Base-by-base conservation (phyloP, 2,113 vertebrate species). In the Scomber japonicus region DNA sequence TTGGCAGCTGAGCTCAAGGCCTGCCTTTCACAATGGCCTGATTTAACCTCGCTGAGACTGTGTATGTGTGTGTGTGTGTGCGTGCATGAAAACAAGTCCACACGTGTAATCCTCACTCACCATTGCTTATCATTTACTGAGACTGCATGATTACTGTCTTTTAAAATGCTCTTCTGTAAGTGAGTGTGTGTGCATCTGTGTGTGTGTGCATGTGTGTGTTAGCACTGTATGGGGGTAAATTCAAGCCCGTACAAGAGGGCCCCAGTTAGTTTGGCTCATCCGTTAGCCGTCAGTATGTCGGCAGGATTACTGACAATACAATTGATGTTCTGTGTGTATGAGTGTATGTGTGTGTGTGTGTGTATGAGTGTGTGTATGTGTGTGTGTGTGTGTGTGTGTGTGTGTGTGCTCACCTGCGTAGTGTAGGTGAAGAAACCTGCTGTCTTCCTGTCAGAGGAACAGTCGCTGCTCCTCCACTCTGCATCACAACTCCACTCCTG, bases 341-440 rank as follows among this genome's bases (percentile, higher is more conserved):
- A 31, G 16, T 49, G 46, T 64, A 30, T 64, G n/a, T 24, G 21
- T 30, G 30, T 64, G 24, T 24, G 24, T 24, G 24, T 24, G 24
- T 24, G 24, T 24, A n/a, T n/a, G n/a, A n/a, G 51, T 30, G 53
- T 44, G 72, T 60, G 81, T n/a, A n/a, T n/a, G n/a, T n/a, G 24
- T 24, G 24, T 70, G 13, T 71, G 14, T 49, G 5, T 71, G 14
- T 49, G 5, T 57, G 40, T 15, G 51, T 50, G 31, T 17, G 67
- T 59, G 51, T 30, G 53, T 44, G 72, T 60, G 81, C 78, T 88
- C 93, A 98, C 98, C 98, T 98, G 94, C 98, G 97, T 55, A 99
- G 93, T 0, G 98, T 99, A 24, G 98, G 98, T 17, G 98, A 99
- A n/a, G 98, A 97, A 85, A 98, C 97, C 80, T 97, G 97, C 82